Conservation (phyloP, 2,888 invertebrate genomes). For the Malthinus flaveolus region DNA sequence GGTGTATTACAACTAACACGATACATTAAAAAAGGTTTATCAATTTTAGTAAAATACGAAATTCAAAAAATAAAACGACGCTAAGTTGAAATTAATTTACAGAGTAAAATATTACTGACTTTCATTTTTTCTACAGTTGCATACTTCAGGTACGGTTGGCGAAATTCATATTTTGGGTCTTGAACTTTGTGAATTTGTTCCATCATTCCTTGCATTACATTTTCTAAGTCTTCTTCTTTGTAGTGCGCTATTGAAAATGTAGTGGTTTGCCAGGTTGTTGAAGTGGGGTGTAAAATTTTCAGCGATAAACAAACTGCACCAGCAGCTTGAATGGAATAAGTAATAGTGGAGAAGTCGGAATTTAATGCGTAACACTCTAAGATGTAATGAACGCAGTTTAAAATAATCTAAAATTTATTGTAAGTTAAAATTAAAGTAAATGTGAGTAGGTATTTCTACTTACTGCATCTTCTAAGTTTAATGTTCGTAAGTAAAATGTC, state of each 20-base stretch:
- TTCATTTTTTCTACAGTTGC: conserved; percentile 4
- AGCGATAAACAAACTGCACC: conserved; percentile 18
- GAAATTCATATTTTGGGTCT: conserved; percentile 15
- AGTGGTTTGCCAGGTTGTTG: conserved; percentile 7
- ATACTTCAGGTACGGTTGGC: conserved; percentile 21
- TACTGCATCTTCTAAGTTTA: conserved; percentile 9
- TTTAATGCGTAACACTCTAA: conserved; percentile 21
- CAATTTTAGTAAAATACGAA: too few relatives aligned
- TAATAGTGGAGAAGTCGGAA: conserved; percentile 11
- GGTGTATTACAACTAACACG: background rate
- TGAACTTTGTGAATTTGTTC: conserved; percentile 20
- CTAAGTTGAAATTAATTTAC: conserved; percentile 17
- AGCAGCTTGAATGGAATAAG: conserved; percentile 18
- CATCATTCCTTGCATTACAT: conserved; percentile 14
- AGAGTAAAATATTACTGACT: conserved; percentile 15
- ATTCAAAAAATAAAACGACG: background rate
- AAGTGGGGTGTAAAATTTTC: conserved; percentile 3
- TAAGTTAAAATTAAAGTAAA: background rate
- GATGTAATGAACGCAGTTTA: conserved; percentile 12
- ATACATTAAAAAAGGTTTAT: background rate
- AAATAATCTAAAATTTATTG: background rate
- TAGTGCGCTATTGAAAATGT: conserved; percentile 8
- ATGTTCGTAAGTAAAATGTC: conserved; percentile 7
- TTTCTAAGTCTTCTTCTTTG: conserved; percentile 1
- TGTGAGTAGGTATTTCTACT: background rate